A percentile compares a stretch with the other conserved stretches of the same genome.
Conservation (phyloP, 2,888 invertebrate genomes). For the Drosophila recens region DNA sequence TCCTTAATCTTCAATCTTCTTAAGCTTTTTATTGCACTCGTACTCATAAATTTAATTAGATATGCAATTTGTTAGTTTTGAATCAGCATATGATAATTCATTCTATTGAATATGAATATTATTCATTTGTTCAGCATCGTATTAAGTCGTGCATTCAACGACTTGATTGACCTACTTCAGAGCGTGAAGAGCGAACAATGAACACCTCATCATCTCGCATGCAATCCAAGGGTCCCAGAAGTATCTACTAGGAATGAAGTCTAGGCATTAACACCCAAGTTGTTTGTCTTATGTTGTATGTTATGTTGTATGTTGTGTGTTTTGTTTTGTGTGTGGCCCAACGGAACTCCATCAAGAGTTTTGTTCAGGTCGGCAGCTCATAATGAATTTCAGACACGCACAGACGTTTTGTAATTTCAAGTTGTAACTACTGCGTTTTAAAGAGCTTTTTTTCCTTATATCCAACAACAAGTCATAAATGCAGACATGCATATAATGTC, state of each 20-base stretch:
- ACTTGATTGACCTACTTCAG: conserved; percentile 69
- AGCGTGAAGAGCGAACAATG: conserved; percentile 66
- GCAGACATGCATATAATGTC: conserved; percentile 13
- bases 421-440: conserved; percentile 75
- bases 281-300: neutral
- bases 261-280: conserved; percentile 66
- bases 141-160: conserved; percentile 18
- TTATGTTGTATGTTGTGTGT: too few relatives aligned
- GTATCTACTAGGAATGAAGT: conserved; percentile 28
- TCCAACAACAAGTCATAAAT: conserved; percentile 34
- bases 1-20: neutral
- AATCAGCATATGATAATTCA: neutral
- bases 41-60: neutral
- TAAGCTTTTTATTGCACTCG: too few relatives aligned
- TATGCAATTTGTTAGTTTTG: neutral
- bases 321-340: conserved; percentile 48
- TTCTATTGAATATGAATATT: conserved; percentile 1
- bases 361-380: conserved; percentile 41
- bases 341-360: conserved; percentile 47
- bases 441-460: conserved; percentile 60
- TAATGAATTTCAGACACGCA: conserved; percentile 84
- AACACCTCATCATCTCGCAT: conserved; percentile 65
- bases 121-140: conserved; percentile 10
- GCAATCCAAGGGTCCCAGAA: conserved; percentile 22
- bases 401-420: conserved; percentile 82